Evolutionary conservation across 2,113 vertebrate species (phyloP), one percentile per base, ranked within the genome.

Genomic region (Sialia sialis): DNA sequence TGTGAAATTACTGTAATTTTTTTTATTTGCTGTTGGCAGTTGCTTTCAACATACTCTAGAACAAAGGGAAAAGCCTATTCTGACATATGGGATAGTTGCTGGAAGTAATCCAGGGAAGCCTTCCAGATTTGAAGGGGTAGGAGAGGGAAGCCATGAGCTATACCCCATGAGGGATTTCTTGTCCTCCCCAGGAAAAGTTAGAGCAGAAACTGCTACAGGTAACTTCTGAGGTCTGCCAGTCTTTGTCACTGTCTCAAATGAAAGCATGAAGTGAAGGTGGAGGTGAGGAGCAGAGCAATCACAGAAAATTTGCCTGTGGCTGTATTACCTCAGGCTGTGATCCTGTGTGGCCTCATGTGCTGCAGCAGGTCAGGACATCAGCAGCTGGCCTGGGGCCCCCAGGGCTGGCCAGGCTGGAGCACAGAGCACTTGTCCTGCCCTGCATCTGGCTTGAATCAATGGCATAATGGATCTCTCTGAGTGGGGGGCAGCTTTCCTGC

Each of bases 331-430:
- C 27, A 3, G 69, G 76, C 91, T 91, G 73, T 39, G 69, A 41
- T 66, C n/a, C n/a, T 66, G 52, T n/a, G 43, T 51, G 13, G 58
- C 69, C 62, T 17, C 1, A 0, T 32, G 51, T 51, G 39, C 32
- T n/a, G 5, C 0, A 0, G 18, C 60, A 32, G 77, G 44, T 38
- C 1, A 0, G 79, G 49, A 66, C 58, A 72, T 22, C 60, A 38
- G 36, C 48, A 59, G 58, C 38, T 59, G 73, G 18, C 3, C 74
- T 36, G 60, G 10, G 49, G 41, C 36, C 1, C 73, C 29, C 2
- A 0, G 39, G 75, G 54, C 63, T 69, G 52, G 39, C 62, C 10
- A 11, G 11, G 56, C 62, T 74, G 74, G 26, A 55, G 39, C 80
- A 84, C 0, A 0, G 49, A 78, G 68, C 49, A 26, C 13, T 14